phyloP scores from a whole-genome alignment of 2,113 vertebrate species.

The Trochalopteron elliotii region DNA sequence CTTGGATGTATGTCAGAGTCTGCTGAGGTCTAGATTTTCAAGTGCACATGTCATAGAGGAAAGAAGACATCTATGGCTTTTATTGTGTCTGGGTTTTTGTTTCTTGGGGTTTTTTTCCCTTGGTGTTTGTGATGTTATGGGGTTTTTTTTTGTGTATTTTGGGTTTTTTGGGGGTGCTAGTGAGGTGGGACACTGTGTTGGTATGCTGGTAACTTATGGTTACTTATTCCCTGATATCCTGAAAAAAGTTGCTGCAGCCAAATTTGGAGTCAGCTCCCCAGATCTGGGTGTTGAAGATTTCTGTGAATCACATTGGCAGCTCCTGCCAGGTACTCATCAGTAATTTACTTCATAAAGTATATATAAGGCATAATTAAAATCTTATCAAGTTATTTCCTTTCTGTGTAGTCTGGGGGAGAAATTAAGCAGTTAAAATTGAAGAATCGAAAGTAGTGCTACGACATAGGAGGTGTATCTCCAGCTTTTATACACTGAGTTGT shows the following conservation, averaged over 20 bases:
- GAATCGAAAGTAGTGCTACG: neutral
- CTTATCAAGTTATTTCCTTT: neutral
- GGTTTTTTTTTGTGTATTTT: neutral
- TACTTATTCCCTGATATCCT: neutral
- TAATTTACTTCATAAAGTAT: neutral
- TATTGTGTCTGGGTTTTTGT: neutral
- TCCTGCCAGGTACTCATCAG: neutral
- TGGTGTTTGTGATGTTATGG: neutral
- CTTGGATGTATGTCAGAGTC: neutral
- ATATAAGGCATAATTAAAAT: neutral
- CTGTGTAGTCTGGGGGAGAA: neutral
- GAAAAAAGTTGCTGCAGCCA: neutral
- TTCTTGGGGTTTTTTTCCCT: neutral
- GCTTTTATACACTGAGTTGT: neutral
- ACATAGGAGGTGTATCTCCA: neutral
- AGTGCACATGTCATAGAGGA: neutral
- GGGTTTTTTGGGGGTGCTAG: fast-evolving
- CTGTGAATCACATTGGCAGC: neutral
- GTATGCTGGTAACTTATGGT: neutral
- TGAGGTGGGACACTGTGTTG: fast-evolving
- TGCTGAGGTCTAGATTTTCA: neutral
- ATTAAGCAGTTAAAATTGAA: neutral
- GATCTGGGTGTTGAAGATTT: neutral
- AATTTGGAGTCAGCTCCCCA: neutral
- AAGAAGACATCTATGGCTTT: neutral